phyloP scores from a whole-genome alignment of 2,113 vertebrate species.

The Eretmodus cyanostictus region DNA sequence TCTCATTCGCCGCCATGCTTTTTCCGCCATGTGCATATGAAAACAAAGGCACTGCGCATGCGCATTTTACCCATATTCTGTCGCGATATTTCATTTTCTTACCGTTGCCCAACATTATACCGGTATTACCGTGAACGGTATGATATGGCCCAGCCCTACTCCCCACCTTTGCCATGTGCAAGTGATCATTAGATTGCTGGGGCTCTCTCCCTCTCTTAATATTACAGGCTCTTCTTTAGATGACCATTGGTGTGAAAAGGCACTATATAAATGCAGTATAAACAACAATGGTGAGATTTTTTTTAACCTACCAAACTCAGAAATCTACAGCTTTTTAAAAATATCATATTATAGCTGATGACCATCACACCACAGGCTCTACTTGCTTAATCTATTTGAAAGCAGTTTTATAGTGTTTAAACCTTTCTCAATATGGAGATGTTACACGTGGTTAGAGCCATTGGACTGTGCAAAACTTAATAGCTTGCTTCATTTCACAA shows the following conservation, averaged over 20 bases:
- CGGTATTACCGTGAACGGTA: accelerated
- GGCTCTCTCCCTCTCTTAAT: neutral
- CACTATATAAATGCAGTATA: neutral
- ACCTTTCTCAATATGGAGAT: neutral
- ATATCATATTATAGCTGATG: neutral
- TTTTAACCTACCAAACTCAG: neutral
- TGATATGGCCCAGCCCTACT: neutral
- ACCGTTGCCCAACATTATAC: neutral
- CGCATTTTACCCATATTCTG: accelerated
- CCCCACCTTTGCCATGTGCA: accelerated
- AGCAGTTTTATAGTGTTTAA: neutral
- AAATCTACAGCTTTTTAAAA: neutral
- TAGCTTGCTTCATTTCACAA: neutral
- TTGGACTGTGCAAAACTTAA: neutral
- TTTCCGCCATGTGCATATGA: accelerated
- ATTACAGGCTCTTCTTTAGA: neutral
- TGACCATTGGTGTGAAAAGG: neutral
- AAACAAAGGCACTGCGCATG: accelerated
- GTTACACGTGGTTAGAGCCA: neutral
- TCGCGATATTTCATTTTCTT: neutral
- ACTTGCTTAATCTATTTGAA: neutral
- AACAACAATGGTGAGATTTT: neutral
- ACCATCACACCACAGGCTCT: neutral
- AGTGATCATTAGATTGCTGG: neutral
- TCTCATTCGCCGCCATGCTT: accelerated